Evolutionary conservation across 2,797 vertebrate species (phyloP).

Genomic region (Pseudochirops cupreus): DNA sequence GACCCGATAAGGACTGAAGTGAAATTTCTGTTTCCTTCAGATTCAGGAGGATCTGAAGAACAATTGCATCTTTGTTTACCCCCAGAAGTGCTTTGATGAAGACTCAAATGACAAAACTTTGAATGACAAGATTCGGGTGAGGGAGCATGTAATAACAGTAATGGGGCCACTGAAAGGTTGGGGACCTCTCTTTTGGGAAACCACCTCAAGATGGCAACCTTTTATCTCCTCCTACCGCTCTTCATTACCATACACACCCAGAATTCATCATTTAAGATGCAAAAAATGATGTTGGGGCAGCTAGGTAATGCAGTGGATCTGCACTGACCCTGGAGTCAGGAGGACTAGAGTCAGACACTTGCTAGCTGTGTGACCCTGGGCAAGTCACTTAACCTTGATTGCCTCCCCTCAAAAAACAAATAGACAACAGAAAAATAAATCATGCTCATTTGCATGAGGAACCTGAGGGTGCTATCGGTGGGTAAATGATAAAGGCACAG

Average conservation of each 20-base stretch:
- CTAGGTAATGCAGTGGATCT: neutral
- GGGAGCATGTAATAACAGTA: neutral
- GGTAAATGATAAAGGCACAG: neutral
- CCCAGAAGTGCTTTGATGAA: slow-evolving; percentile 93
- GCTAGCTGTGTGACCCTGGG: neutral
- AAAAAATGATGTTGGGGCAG: neutral
- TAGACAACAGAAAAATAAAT: neutral
- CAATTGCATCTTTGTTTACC: slow-evolving; percentile 93
- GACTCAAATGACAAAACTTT: slow-evolving; percentile 90
- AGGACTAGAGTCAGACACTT: neutral
- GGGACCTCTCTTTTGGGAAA: neutral
- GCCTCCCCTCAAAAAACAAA: neutral
- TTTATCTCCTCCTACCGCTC: neutral
- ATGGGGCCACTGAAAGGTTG: neutral
- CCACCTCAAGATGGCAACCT: neutral
- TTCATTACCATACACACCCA: neutral
- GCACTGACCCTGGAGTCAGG: neutral
- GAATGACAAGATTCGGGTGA: slow-evolving; percentile 95
- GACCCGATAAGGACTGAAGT: neutral
- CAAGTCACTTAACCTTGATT: neutral
- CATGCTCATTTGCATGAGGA: neutral
- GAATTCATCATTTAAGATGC: neutral
- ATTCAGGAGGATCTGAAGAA: slow-evolving; percentile 93
- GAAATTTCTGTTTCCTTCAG: slow-evolving; percentile 78
- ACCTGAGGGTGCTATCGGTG: neutral